phyloP scores from a whole-genome alignment of 2,113 vertebrate genomes.

The Ciconia boyciana region DNA sequence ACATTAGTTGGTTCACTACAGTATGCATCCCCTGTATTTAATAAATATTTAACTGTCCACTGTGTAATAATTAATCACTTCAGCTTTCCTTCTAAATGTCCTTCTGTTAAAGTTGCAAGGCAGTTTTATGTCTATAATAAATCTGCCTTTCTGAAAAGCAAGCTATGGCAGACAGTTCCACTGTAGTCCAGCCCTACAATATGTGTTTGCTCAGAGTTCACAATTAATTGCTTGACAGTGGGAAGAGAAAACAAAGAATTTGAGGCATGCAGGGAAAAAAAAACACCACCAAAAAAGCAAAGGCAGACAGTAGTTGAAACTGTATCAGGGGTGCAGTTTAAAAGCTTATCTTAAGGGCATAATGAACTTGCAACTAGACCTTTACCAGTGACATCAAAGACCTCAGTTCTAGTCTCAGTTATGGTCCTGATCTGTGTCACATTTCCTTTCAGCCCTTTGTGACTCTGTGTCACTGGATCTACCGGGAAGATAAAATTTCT shows the following conservation, averaged over 20 bases:
- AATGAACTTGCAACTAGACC: background rate
- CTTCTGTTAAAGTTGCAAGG: background rate
- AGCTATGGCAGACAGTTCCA: background rate
- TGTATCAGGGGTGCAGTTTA: background rate
- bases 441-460: slow-evolving; percentile 12
- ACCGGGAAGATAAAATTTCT: background rate
- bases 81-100: background rate
- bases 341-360: background rate
- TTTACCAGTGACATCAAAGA: background rate
- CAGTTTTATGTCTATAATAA: slow-evolving; percentile 9
- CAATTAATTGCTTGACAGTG: background rate
- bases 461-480: background rate
- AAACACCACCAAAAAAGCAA: background rate
- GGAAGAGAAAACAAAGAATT: background rate
- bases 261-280: background rate
- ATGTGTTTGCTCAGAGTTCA: background rate
- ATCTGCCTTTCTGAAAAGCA: background rate
- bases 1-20: background rate
- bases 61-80: slow-evolving; percentile 47
- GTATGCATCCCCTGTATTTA: background rate
- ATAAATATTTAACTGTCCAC: slow-evolving; percentile 47
- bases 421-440: background rate
- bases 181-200: background rate
- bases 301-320: background rate
- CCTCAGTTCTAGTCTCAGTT: background rate